Percentiles rank a stretch among this genome's conserved stretches.
phyloP scores from a whole-genome alignment of 2,797 vertebrate genomes.

The Eptatretus atami region DNA sequence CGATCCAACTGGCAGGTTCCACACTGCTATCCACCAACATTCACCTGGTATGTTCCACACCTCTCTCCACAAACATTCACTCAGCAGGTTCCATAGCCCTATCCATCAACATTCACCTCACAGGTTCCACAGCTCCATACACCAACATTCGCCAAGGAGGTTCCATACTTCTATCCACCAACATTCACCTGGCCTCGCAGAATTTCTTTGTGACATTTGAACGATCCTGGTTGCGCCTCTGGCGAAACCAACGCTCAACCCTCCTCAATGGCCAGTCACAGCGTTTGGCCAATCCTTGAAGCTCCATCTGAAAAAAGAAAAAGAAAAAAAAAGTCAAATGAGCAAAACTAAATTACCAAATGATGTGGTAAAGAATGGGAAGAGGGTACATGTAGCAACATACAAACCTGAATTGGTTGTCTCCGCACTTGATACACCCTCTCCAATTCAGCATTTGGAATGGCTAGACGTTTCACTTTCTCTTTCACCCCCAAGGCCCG shows the following conservation, averaged over 20 bases:
- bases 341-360: too few relatives aligned
- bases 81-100: neutral
- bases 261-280: slow-evolving; percentile 31
- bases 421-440: too few relatives aligned
- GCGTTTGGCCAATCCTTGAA: slow-evolving; percentile 29
- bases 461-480: too few relatives aligned
- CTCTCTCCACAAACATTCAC: too few relatives aligned
- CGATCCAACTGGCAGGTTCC: neutral
- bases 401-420: too few relatives aligned
- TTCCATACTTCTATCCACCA: neutral
- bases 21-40: slow-evolving; percentile 7
- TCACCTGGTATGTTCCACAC: slow-evolving; percentile 24
- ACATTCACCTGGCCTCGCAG: slow-evolving; percentile 42
- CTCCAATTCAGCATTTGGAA: too few relatives aligned
- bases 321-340: neutral
- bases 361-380: neutral
- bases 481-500: too few relatives aligned
- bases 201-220: slow-evolving; percentile 79
- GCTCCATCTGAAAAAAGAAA: slow-evolving; percentile 22
- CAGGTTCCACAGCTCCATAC: neutral
- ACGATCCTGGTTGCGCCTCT: slow-evolving; percentile 59
- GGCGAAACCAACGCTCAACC: slow-evolving; percentile 62
- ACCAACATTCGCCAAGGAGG: neutral
- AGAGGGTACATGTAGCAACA: too few relatives aligned
- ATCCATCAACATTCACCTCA: neutral